Base-by-base conservation (phyloP, 2,888 invertebrate species). In the Drosophila atroscutellata region DNA sequence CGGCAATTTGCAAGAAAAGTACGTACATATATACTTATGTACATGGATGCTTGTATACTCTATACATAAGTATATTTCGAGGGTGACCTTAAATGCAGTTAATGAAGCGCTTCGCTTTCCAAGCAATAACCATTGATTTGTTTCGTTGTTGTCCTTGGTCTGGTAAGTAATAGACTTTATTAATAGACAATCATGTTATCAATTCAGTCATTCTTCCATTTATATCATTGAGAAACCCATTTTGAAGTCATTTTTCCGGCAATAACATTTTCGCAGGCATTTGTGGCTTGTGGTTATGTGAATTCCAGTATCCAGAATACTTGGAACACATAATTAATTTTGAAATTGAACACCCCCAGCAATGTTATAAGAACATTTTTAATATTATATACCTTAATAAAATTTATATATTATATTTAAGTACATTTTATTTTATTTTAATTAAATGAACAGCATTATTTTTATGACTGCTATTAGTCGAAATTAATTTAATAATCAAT, bases 1-100 rank as follows among this genome's bases (percentile, higher is more conserved):
- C 62, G 52, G 69, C 65, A 64, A 72, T 72, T 78, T 78, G 61
- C 75, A 49, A 72, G 77, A 75, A 87, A 75, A 78, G 56, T 61
- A 42, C 4, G n/a, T 20, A 50, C 18, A 39, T 20, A 39, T 49
- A 13, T 15, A 28, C 3, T 15, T 7, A 34, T 3, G 8, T 28
- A 30, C 15, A 15, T 28, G 24, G 52, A 18, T 28, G 8, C 24
- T 45, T 24, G 4, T 50, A n/a, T 26, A 7, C 13, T 56, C 6
- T 15, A 4, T 24, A 28, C 34, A 74, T 62, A 47, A 20, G 20
- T 36, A 55, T 51, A 65, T 49, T 49, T 45, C 34, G 36, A 47
- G 55, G 45, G 55, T 59, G 64, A 45, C 54, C 55, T 34, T 39
- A 65, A 72, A 63, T 30, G 47, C 26, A 63, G 20, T 39, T 45